These are phyloP conservation scores for Aythya baeri DNA, from an alignment of 2,113 vertebrate genomes.

Conservation along the genomic window DNA sequence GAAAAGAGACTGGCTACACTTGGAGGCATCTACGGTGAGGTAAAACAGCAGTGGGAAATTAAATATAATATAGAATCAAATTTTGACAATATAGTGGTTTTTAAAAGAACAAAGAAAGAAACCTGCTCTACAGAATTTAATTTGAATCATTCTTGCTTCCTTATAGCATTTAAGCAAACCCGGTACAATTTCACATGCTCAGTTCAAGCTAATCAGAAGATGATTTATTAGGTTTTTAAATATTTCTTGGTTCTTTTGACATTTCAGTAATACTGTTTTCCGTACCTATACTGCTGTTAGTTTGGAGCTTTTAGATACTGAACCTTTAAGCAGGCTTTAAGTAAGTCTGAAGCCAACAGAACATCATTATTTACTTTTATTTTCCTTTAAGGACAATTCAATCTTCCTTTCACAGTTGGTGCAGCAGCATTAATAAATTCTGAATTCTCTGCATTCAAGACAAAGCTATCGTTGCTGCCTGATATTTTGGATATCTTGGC, in stretches of 20 bases:
- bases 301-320: background rate
- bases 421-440: background rate
- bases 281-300: background rate
- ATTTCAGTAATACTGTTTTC: conserved; percentile 42
- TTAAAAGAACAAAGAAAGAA: conserved; percentile 35
- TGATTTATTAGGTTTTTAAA: conserved; percentile 52
- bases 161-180: conserved; percentile 38
- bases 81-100: background rate
- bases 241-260: conserved; percentile 39
- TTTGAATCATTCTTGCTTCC: conserved; percentile 56
- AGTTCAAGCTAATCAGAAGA: conserved; percentile 51
- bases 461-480: background rate
- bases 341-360: conserved; percentile 38
- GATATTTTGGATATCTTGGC: background rate
- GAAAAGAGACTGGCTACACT: conserved; percentile 16
- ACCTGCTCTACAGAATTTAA: conserved; percentile 15
- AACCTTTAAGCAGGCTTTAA: conserved; percentile 16
- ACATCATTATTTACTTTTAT: conserved; percentile 44
- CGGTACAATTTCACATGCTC: background rate
- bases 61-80: conserved; percentile 17
- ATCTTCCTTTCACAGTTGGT: conserved; percentile 2
- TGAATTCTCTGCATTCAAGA: background rate
- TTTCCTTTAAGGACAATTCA: conserved; percentile 57
- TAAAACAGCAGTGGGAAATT: conserved; percentile 28
- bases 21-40: conserved; percentile 36